These are phyloP conservation scores for Leucosticte australis DNA, from an alignment of 2,113 vertebrate species.

Conservation along the genomic window DNA sequence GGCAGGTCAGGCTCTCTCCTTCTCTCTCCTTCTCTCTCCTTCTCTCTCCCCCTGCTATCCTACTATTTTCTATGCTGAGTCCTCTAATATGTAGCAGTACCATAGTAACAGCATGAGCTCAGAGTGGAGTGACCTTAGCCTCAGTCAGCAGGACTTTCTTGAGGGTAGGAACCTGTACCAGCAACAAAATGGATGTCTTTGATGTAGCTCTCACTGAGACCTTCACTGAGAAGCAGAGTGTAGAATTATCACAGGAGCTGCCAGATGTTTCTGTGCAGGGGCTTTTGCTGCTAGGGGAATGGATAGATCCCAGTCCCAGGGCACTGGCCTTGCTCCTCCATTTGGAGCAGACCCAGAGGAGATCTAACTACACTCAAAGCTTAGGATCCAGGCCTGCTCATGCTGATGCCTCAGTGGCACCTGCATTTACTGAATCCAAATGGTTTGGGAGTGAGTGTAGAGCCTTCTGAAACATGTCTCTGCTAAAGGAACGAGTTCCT, in stretches of 20 bases:
- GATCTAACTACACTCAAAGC: background rate
- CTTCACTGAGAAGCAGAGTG: background rate
- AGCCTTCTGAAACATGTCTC: background rate
- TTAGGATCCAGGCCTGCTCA: background rate
- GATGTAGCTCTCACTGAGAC: background rate
- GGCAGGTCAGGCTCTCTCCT: background rate
- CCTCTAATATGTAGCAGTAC: background rate
- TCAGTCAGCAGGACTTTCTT: background rate
- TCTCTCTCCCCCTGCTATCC: background rate
- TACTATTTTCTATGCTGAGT: background rate
- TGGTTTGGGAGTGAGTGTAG: background rate
- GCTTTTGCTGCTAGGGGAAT: background rate
- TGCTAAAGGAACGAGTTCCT: background rate
- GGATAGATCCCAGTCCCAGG: background rate
- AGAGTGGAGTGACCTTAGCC: background rate
- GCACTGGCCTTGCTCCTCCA: background rate
- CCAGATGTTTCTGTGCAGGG: background rate
- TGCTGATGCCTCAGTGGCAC: background rate
- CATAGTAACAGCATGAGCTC: background rate
- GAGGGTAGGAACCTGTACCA: background rate
- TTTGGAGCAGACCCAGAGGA: background rate
- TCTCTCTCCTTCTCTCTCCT: background rate
- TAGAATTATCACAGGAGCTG: background rate
- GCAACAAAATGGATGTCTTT: background rate
- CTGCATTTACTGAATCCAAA: background rate